These are phyloP conservation scores for Caenorhabditis afra DNA, from an alignment of 2,888 invertebrate species.

Conservation along the genomic window DNA sequence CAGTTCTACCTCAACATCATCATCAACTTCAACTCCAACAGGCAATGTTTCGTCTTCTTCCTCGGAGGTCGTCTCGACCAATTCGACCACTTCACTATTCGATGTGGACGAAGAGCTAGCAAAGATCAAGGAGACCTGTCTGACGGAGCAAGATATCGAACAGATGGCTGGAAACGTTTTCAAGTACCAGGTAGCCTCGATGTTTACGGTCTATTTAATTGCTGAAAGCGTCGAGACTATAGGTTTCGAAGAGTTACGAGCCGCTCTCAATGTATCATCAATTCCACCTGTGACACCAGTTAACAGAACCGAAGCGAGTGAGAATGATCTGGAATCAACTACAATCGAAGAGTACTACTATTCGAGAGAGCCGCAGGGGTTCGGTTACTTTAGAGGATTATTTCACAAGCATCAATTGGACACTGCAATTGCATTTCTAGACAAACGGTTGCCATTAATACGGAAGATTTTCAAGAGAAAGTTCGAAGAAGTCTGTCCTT, in stretches of 20 bases:
- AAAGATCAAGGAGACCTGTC: conserved; percentile 39
- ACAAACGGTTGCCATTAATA: conserved; percentile 38
- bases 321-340: conserved; percentile 42
- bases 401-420: conserved; percentile 34
- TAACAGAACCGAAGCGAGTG: conserved; percentile 24
- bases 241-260: conserved; percentile 39
- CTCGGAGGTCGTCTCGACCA: not conserved
- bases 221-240: conserved; percentile 17
- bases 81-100: conserved; percentile 8
- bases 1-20: too few relatives aligned
- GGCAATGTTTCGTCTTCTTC: too few relatives aligned
- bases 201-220: conserved; percentile 28
- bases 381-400: conserved; percentile 29
- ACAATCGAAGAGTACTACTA: conserved; percentile 48
- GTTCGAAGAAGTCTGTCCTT: conserved; percentile 27
- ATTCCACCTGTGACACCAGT: conserved; percentile 31
- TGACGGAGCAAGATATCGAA: conserved; percentile 32
- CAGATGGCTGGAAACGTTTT: conserved; percentile 34
- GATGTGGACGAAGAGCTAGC: conserved; percentile 32
- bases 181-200: conserved; percentile 16
- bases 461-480: conserved; percentile 31
- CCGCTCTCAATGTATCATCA: conserved; percentile 39
- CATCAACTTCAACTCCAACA: too few relatives aligned
- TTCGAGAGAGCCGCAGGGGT: conserved; percentile 39
- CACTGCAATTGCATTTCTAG: conserved; percentile 34